Percentiles rank a stretch among this genome's conserved stretches.
These are phyloP conservation scores for Tautogolabrus adspersus DNA, from an alignment of 2,113 vertebrate species.

Conservation along the genomic window DNA sequence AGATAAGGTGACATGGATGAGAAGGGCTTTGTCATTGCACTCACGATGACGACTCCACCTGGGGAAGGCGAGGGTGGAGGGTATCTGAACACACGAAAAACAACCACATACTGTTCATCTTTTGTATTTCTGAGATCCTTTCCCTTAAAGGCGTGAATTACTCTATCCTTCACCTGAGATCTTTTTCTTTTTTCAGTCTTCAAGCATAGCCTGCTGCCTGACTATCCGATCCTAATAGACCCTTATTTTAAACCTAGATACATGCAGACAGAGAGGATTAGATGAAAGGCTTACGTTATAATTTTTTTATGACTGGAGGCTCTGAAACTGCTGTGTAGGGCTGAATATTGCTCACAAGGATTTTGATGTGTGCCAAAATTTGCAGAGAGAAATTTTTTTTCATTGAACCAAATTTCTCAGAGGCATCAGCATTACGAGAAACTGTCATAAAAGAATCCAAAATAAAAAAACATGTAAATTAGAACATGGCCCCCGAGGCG, in stretches of 20 bases:
- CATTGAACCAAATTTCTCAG: background rate
- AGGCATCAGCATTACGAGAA: background rate
- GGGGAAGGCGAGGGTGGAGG: constrained; percentile 22
- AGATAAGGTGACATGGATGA: constrained; percentile 54
- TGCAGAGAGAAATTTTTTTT: background rate
- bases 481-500: background rate
- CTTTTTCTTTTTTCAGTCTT: background rate
- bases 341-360: background rate
- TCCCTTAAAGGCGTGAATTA: constrained; percentile 1
- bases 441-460: background rate
- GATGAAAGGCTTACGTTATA: background rate
- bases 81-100: background rate
- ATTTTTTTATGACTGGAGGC: background rate
- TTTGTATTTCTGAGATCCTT: background rate
- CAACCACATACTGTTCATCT: background rate
- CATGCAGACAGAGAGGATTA: background rate
- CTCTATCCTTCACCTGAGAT: background rate
- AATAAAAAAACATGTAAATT: background rate
- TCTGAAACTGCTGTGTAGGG: background rate
- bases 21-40: constrained; percentile 51
- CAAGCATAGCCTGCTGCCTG: background rate
- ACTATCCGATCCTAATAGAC: background rate
- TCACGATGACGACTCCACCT: constrained; percentile 16
- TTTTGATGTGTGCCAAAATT: background rate
- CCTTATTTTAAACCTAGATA: background rate